phyloP scores from a whole-genome alignment of 2,113 vertebrate species.

The Rhegmatorhina hoffmannsi region DNA sequence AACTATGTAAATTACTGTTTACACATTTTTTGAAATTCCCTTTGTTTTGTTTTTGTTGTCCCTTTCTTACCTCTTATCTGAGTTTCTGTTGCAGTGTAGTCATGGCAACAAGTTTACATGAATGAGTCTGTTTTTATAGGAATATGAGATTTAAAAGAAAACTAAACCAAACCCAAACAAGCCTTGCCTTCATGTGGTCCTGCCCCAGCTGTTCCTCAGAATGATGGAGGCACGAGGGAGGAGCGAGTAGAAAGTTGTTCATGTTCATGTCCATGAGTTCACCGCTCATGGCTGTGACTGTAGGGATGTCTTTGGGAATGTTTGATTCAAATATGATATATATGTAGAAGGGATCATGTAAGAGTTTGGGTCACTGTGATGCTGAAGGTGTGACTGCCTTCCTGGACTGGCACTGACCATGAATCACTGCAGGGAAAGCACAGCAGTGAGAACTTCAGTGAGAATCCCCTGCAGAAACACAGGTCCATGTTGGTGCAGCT shows the following conservation, averaged over 20 bases:
- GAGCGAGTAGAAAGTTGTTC: background rate
- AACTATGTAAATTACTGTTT: background rate
- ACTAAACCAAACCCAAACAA: background rate
- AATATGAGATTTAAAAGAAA: background rate
- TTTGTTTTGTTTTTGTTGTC: slow-evolving; percentile 24
- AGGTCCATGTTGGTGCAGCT: accelerated
- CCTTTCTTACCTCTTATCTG: background rate
- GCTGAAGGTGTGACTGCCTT: background rate
- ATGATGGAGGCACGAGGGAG: background rate
- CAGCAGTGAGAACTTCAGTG: background rate
- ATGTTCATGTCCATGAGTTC: background rate
- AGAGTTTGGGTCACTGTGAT: background rate
- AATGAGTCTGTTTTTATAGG: slow-evolving; percentile 1
- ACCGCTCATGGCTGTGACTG: background rate
- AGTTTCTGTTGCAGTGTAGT: slow-evolving; percentile 27
- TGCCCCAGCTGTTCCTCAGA: background rate
- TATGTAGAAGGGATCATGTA: accelerated
- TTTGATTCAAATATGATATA: background rate
- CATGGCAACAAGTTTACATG: slow-evolving; percentile 8
- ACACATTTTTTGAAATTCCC: background rate
- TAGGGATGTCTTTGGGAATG: background rate
- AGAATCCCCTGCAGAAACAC: background rate
- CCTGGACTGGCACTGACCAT: accelerated
- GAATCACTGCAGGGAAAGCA: background rate
- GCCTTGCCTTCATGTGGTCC: background rate